A percentile compares a stretch with the other conserved stretches of the same genome.
phyloP scores from a whole-genome alignment of 2,888 invertebrate genomes.

The Agrilus mali region DNA sequence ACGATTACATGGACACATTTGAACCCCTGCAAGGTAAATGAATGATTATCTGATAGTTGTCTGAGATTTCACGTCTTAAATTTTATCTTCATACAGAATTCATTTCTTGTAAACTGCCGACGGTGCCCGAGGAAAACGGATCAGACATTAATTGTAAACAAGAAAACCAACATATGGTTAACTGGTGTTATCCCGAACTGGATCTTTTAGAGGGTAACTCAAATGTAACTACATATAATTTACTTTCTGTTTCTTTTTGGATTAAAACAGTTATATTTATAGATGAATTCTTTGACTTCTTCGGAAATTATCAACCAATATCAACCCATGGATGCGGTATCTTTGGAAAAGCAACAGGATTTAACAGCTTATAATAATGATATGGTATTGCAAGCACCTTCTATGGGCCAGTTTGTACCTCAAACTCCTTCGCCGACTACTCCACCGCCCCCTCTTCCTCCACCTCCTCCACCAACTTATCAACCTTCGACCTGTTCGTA shows the following conservation, averaged over 20 bases:
- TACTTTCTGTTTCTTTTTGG: not conserved
- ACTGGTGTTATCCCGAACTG: slow-evolving; percentile 23
- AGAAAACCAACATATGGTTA: slow-evolving; percentile 12
- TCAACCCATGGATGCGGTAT: slow-evolving; percentile 15
- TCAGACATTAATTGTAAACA: slow-evolving; percentile 16
- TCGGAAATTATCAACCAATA: slow-evolving; percentile 28
- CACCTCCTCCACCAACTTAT: slow-evolving; percentile 29
- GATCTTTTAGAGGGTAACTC: slow-evolving; percentile 16
- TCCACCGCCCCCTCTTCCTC: slow-evolving; percentile 29
- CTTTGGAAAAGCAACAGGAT: slow-evolving; percentile 14
- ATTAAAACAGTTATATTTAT: slow-evolving; percentile 4
- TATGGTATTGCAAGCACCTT: slow-evolving; percentile 12
- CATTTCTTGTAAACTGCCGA: slow-evolving; percentile 41
- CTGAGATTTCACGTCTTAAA: not conserved
- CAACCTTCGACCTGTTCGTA: slow-evolving; percentile 12
- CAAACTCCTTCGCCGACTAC: slow-evolving; percentile 2
- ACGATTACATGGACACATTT: slow-evolving; percentile 87
- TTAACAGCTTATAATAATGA: slow-evolving; percentile 9
- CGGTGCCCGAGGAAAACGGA: slow-evolving; percentile 46
- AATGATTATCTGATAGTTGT: slow-evolving; percentile 4
- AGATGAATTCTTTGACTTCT: slow-evolving; percentile 11
- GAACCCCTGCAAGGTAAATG: slow-evolving; percentile 67
- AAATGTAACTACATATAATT: slow-evolving; percentile 3
- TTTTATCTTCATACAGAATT: slow-evolving; percentile 35
- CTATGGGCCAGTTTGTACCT: slow-evolving; percentile 10